Evolutionary conservation across 2,797 vertebrate species (phyloP), one percentile per base, ranked within the genome.

Genomic region (Scolopax rusticola): DNA sequence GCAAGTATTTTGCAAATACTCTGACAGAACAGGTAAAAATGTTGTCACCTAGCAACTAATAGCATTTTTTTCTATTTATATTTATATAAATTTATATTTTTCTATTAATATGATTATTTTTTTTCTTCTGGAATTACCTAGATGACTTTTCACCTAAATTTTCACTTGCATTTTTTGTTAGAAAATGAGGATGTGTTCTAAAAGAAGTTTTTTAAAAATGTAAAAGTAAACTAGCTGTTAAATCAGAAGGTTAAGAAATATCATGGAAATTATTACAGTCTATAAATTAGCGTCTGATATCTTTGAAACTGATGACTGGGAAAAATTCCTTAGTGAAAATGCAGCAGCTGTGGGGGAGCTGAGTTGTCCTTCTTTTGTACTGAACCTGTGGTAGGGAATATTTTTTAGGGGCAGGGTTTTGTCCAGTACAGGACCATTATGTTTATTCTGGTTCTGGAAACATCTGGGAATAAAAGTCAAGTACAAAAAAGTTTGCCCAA

Each of bases 31-130:
- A 93, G 51, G 60, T 87, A 67, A 87, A 93, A 94, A 79, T 84
- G 59, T 84, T 88, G 83, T 96, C 83, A 94, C 91, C 88, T 91
- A 97, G 90, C 85, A 96, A 97, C 88, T 94, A 95, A 95, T 71
- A 88, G 61, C 28, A 45, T 47, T 87, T 70, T 51, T 57, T 28
- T 3, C 4, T 30, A 4, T 12, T 3, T 68, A 19, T 19, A 10
- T 16, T 36, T 36, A 36, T 36, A 36, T 36, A 36, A 36, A 36
- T 36, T 36, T 36, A 36, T 36, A 36, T 70, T 51, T 57, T 28
- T 3, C 4, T 30, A 4, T 12, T 3, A 63, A 19, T 19, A 10
- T 16, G 2, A 6, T 4, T 3, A 50, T 61, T 71, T 76, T 71
- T 81, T 74, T 83, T 15, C 12, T 88, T 69, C 23, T 83, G 51